phyloP scores from a whole-genome alignment of 2,797 vertebrate species.

The Alcedo atthis region DNA sequence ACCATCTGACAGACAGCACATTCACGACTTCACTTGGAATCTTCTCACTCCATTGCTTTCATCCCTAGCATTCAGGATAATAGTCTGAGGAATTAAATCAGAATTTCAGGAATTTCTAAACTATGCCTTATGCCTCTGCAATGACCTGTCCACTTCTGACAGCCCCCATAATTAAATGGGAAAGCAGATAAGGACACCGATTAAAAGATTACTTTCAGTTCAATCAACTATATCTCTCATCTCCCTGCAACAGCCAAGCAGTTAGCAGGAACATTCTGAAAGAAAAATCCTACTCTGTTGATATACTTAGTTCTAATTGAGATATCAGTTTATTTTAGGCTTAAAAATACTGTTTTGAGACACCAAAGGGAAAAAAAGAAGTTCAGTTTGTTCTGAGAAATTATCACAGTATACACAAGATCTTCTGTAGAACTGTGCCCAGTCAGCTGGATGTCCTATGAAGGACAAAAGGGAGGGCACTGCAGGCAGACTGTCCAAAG shows the following conservation, averaged over 20 bases:
- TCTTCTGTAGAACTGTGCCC: not conserved
- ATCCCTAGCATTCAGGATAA: not conserved
- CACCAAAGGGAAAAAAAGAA: not conserved
- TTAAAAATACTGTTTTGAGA: not conserved
- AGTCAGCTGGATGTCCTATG: constrained; percentile 26
- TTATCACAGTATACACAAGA: not conserved
- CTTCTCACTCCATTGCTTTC: not conserved
- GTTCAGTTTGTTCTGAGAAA: not conserved
- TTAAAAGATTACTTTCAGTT: not conserved
- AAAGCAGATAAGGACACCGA: not conserved
- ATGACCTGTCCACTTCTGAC: not conserved
- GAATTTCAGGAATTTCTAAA: not conserved
- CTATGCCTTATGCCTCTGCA: not conserved
- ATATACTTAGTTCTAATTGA: not conserved
- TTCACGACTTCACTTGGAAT: not conserved
- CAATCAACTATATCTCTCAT: not conserved
- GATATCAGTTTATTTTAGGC: constrained; percentile 1
- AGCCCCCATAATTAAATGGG: not conserved
- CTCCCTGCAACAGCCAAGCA: not conserved
- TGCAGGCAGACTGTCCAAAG: constrained; percentile 39
- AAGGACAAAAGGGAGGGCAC: constrained; percentile 52
- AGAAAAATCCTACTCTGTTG: not conserved
- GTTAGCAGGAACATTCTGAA: not conserved
- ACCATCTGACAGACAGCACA: not conserved
- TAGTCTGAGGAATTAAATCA: not conserved